phyloP scores from a whole-genome alignment of 2,797 vertebrate genomes.

The Micropoecilia bifurca region DNA sequence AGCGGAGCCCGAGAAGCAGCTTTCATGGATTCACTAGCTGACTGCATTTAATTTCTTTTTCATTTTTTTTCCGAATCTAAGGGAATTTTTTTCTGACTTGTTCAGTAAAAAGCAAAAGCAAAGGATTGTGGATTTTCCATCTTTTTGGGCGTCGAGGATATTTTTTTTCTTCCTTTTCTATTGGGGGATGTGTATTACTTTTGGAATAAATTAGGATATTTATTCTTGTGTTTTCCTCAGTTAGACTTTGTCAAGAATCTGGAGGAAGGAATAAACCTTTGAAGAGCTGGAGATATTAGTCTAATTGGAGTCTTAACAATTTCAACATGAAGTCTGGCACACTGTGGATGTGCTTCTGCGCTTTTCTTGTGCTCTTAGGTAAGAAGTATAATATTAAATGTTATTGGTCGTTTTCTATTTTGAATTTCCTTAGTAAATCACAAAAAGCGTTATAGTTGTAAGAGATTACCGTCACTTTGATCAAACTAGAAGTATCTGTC shows the following conservation, averaged over 20 bases:
- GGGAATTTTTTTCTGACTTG: slow-evolving; percentile 45
- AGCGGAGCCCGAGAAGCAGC: slow-evolving; percentile 67
- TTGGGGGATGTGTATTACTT: slow-evolving; percentile 30
- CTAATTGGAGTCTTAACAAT: slow-evolving; percentile 56
- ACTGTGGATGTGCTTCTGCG: slow-evolving; percentile 76
- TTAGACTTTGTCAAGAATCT: slow-evolving; percentile 59
- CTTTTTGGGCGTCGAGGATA: slow-evolving; percentile 50
- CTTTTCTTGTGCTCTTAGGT: slow-evolving; percentile 80
- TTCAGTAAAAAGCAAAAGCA: slow-evolving; percentile 27
- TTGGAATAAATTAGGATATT: slow-evolving; percentile 69
- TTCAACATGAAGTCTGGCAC: slow-evolving; percentile 75
- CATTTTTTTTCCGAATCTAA: slow-evolving; percentile 10
- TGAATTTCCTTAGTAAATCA: neutral
- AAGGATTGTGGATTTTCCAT: slow-evolving; percentile 67
- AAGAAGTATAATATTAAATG: slow-evolving; percentile 54
- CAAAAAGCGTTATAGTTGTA: neutral
- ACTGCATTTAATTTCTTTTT: slow-evolving; percentile 43
- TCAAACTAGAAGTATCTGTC: slow-evolving; percentile 23
- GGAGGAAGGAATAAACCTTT: slow-evolving; percentile 64
- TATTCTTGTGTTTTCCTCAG: slow-evolving; percentile 29
- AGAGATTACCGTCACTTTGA: slow-evolving; percentile 16
- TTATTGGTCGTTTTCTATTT: neutral
- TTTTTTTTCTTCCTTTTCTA: slow-evolving; percentile 10
- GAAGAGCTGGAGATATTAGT: slow-evolving; percentile 61
- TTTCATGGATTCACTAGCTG: slow-evolving; percentile 68